Base-by-base conservation (phyloP, 2,113 vertebrate species). In the Empidonax traillii region DNA sequence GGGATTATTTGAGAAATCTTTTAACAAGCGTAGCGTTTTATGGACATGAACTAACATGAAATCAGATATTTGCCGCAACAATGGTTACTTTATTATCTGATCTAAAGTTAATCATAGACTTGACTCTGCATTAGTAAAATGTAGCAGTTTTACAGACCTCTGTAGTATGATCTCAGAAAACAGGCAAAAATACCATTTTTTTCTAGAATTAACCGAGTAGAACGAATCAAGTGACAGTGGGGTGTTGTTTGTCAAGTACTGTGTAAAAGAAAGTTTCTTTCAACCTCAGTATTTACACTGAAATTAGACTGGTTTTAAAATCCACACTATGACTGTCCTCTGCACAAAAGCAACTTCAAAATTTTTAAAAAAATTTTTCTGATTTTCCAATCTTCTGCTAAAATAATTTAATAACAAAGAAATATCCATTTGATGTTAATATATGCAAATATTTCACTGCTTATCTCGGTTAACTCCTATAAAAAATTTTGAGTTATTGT, bases 311-410 rank as follows among this genome's bases (percentile, higher is more conserved):
- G 18, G 14, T 43, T 84, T 27, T 74, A 77, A 27, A 53, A 66
- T 5, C 4, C 0, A 0, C 7, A 4, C 51, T 76, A 27, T 2
- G 9, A 20, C 15, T n/a, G 7, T 46, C 19, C 6, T 55, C 35
- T 67, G 30, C 35, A 86, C 3, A 59, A 30, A 73, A 89, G 2
- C 28, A 33, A 33, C 37, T 86, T 53, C 22, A 53, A 27, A 3
- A 53, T 55, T 73, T 78, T 52, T 10, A 8, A 20, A 8, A 2
- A 66, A 89, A 41, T 37, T 13, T 43, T 47, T 11, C 1, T 72
- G 6, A n/a, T 39, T n/a, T 68, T 30, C 8, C 15, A 46, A 11
- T 51, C 18, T 62, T 58, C 22, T 83, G 2, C 17, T 77, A 59
- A 56, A 31, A 59, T 20, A 9, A 8, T 89, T 84, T 55, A 85